Conservation (phyloP, 2,888 invertebrate genomes). For the Brassicogethes aeneus region DNA sequence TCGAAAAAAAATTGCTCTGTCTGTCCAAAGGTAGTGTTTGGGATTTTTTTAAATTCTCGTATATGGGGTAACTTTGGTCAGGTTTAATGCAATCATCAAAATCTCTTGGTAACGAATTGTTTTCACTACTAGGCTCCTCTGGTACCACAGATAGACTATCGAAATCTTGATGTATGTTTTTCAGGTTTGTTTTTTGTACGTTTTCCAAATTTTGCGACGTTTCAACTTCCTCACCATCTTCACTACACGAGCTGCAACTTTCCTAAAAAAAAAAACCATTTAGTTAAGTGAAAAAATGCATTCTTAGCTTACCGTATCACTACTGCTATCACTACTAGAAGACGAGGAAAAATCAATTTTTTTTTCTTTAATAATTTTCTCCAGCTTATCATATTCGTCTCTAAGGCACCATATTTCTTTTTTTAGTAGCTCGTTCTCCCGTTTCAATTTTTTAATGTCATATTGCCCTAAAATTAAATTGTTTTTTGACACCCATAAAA, state of each 20-base stretch:
- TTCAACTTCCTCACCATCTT: slow-evolving; percentile 39
- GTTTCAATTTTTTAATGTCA: slow-evolving; percentile 78
- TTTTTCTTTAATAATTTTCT: slow-evolving; percentile 61
- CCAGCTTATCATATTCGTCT: slow-evolving; percentile 81
- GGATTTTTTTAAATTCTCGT: slow-evolving; percentile 20
- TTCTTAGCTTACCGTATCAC: slow-evolving; percentile 40
- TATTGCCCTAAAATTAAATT: slow-evolving; percentile 65
- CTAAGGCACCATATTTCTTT: slow-evolving; percentile 80
- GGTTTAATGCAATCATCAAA: slow-evolving; percentile 32
- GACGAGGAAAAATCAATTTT: slow-evolving; percentile 37
- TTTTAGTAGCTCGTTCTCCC: slow-evolving; percentile 81
- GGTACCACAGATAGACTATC: slow-evolving; percentile 70
- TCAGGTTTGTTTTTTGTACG: slow-evolving; percentile 41
- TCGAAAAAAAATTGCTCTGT: slow-evolving; percentile 26
- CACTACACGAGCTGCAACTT: slow-evolving; percentile 34
- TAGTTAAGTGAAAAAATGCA: background rate
- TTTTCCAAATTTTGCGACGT: slow-evolving; percentile 40
- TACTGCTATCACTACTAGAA: slow-evolving; percentile 51
- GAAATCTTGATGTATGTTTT: slow-evolving; percentile 50
- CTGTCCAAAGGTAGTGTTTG: slow-evolving; percentile 23
- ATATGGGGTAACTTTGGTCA: slow-evolving; percentile 38
- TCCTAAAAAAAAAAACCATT: slow-evolving; percentile 30
- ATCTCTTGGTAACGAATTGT: slow-evolving; percentile 26
- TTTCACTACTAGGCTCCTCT: slow-evolving; percentile 52
- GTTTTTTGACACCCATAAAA: too few species aligned